Base-by-base conservation (phyloP, 1,140 invertebrate species). In the Patella vulgata region DNA sequence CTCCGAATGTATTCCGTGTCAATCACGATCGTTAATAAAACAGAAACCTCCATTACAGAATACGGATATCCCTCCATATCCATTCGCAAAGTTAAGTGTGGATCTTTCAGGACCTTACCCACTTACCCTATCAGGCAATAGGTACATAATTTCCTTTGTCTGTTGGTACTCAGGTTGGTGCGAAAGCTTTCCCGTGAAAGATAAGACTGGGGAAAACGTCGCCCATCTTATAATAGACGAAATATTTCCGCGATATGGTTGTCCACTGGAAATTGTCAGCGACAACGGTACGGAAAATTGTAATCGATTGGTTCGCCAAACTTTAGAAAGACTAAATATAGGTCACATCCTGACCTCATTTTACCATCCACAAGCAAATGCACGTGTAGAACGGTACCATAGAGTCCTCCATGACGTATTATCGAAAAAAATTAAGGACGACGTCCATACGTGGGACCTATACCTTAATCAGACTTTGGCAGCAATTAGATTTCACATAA, bases 21-120 rank as follows among this genome's bases (percentile, higher is more conserved):
- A n/a, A n/a, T n/a, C n/a, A n/a, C n/a, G n/a, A n/a, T n/a, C n/a
- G n/a, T n/a, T 47, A 3, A 54, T 19, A 14, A 50, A 42, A 46
- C 42, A 21, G 57, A 51, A 65, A 44, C 25, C 66, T 14, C 62
- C 62, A 27, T 3, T 56, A 28, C 44, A 47, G 54, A 58, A 67
- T 40, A 65, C 58, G 3, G 59, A 65, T 44, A 62, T 59, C 12
- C 53, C 61, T 5, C 61, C 57, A 21, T 62, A 28, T 62, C 1
- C 31, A 62, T 2, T 65, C 65, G 5, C 58, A 57, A 1, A 67
- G 67, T 17, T 60, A 58, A 46, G 36, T 23, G 14, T 64, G 21
- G 68, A 73, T 63, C 12, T 73, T 5, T 59, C 53, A 9, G 67
- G 62, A 2, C 71, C 63, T 6, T 70, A 59, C 27, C 63, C 56